A percentile compares a stretch with the other conserved stretches of the same genome.
These are phyloP conservation scores for Diadegma fenestrale DNA, from an alignment of 2,888 invertebrate genomes.

Conservation along the genomic window DNA sequence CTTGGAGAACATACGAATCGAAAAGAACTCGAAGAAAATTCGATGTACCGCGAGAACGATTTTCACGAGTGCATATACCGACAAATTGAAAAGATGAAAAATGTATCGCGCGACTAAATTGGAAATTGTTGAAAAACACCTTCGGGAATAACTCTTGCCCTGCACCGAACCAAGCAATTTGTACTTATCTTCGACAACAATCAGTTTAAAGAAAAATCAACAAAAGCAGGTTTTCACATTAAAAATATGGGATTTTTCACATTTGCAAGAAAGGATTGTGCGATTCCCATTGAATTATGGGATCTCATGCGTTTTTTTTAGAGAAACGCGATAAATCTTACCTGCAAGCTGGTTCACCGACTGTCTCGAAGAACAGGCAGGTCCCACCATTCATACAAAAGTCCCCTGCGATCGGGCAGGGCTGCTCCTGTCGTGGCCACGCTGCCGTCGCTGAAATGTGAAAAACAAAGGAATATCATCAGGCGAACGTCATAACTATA, in stretches of 20 bases:
- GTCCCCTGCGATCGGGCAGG: conserved; percentile 89
- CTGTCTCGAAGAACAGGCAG: conserved; percentile 92
- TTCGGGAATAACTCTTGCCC: not conserved
- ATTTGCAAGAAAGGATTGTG: not conserved
- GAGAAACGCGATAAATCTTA: conserved; percentile 86
- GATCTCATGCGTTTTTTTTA: not conserved
- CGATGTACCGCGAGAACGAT: conserved; percentile 40
- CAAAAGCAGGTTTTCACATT: too few species aligned
- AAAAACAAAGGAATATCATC: conserved; percentile 48
- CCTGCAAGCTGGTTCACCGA: conserved; percentile 94
- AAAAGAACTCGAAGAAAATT: conserved; percentile 58
- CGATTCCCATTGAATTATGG: not conserved
- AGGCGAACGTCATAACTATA: conserved; percentile 15
- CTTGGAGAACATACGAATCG: conserved; percentile 11
- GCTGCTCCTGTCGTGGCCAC: conserved; percentile 88
- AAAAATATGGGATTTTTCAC: not conserved
- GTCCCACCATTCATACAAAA: conserved; percentile 96
- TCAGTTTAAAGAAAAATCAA: not conserved
- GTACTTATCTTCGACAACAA: not conserved
- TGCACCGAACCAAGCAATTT: not conserved
- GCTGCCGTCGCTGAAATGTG: conserved; percentile 85
- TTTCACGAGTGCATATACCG: conserved; percentile 41
- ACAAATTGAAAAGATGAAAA: conserved; percentile 40
- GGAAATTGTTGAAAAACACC: conserved; percentile 15
- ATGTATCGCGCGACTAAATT: conserved; percentile 19